Base-by-base conservation (phyloP, 2,888 invertebrate species). In the Xestia rhomboidea region DNA sequence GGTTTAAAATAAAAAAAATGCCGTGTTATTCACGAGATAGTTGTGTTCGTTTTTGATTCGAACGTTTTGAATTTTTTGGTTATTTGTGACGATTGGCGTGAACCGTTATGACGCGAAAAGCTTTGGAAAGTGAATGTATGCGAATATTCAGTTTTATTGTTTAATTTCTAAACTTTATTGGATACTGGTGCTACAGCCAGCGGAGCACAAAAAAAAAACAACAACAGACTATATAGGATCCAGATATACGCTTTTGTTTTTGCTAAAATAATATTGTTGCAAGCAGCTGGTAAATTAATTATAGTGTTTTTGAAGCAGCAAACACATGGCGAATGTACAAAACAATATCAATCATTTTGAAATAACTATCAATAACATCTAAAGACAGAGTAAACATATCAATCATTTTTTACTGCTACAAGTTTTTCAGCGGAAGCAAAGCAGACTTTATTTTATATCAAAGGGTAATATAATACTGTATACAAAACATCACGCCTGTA, bases 1-100 rank as follows among this genome's bases (percentile, higher is more conserved):
- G 60, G n/a, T 44, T 63, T 73, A 27, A 82, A 77, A 74, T 27
- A 67, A 70, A 79, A 74, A 66, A 34, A 34, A 34, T 27, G n/a
- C 21, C 1, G 34, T 69, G 38, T 62, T 44, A 41, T 38, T 62
- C 44, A 21, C 30, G 34, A 24, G 15, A 34, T n/a, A 5, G 34
- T 24, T 68, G 63, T 13, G 54, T 6, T n/a, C 7, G 11, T 62
- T 79, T 84, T 76, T 73, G 0, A 68, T 68, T 51, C 51, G 6
- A 51, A 38, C 1, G 21, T 30, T 67, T 64, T 49, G 6, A 69
- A 7, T 46, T 15, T 76, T 71, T 44, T 27, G 10, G 63, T 68
- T 68, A 51, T 74, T 66, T 68, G 27, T 60, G 44, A 68, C 27
- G 27, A 18, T 30, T 68, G 21, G 8, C 24, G 27, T 64, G 49